These are phyloP conservation scores for Apis mellifera DNA, from an alignment of 1,140 invertebrate species.

Conservation along the genomic window DNA sequence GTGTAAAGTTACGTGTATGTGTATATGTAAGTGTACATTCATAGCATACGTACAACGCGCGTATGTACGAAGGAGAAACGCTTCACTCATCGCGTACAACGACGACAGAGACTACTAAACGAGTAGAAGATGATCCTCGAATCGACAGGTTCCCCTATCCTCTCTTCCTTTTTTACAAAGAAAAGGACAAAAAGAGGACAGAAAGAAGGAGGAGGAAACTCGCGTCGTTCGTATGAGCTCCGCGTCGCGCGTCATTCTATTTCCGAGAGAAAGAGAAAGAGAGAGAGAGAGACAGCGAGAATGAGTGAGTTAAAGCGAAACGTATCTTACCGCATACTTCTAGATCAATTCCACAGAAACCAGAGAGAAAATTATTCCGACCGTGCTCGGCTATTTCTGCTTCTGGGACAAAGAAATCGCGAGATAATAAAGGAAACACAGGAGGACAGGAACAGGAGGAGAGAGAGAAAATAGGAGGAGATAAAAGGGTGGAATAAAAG, in stretches of 20 bases:
- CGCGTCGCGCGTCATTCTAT: neutral
- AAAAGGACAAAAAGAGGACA: neutral
- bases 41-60: conserved; percentile 42
- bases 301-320: conserved; percentile 17
- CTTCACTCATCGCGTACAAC: conserved; percentile 43
- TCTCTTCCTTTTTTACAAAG: neutral
- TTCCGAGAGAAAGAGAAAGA: neutral
- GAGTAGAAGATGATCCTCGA: neutral
- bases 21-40: conserved; percentile 35
- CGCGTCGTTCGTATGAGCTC: conserved; percentile 1
- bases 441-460: neutral
- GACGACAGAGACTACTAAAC: conserved; percentile 38
- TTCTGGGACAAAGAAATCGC: conserved; percentile 16
- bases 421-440: conserved; percentile 7
- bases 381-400: conserved; percentile 8
- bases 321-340: conserved; percentile 23
- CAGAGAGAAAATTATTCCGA: conserved; percentile 16
- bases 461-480: neutral
- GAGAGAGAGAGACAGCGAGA: no score
- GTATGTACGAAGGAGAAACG: conserved; percentile 62
- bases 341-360: conserved; percentile 51
- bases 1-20: neutral
- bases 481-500: neutral
- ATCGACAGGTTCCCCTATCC: neutral
- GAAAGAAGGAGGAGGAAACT: conserved; percentile 12